A percentile compares a stretch with the other conserved stretches of the same genome.
Evolutionary conservation across 2,797 vertebrate species (phyloP).

Genomic region (Mormyrops attenuatus): DNA sequence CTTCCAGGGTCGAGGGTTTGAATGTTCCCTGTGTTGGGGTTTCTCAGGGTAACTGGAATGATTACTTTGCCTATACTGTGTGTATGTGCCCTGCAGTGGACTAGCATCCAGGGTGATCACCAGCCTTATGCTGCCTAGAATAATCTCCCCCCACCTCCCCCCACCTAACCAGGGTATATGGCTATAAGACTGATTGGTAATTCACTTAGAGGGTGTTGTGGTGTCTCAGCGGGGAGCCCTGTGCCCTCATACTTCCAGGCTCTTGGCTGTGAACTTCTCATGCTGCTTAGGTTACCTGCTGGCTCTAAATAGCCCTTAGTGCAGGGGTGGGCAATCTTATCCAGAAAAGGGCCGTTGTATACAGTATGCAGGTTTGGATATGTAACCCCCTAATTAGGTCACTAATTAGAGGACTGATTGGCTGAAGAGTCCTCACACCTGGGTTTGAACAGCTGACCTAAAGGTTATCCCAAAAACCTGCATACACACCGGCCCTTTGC

Average conservation of each 20-base stretch:
- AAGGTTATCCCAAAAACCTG: not conserved
- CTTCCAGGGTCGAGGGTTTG: not conserved
- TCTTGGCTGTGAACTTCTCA: not conserved
- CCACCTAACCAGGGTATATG: not conserved
- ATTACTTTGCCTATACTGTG: not conserved
- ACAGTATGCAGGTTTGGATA: not conserved
- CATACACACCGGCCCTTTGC: not conserved
- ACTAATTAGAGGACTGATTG: not conserved
- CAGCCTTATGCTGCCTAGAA: not conserved
- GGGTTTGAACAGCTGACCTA: not conserved
- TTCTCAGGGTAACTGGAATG: not conserved
- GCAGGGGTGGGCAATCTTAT: not conserved
- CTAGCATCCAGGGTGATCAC: not conserved
- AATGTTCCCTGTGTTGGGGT: not conserved
- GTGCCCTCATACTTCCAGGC: not conserved
- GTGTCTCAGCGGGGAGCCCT: not conserved
- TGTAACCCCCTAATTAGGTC: not conserved
- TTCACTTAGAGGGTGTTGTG: not conserved
- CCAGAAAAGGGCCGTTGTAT: not conserved
- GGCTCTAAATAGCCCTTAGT: not conserved
- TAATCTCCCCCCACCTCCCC: not conserved
- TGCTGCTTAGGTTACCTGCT: not conserved
- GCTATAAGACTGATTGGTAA: not conserved
- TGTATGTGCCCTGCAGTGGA: not conserved
- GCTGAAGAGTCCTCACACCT: not conserved